Conservation (phyloP, 2,797 vertebrate genomes). For the Buphagus erythrorhynchus region DNA sequence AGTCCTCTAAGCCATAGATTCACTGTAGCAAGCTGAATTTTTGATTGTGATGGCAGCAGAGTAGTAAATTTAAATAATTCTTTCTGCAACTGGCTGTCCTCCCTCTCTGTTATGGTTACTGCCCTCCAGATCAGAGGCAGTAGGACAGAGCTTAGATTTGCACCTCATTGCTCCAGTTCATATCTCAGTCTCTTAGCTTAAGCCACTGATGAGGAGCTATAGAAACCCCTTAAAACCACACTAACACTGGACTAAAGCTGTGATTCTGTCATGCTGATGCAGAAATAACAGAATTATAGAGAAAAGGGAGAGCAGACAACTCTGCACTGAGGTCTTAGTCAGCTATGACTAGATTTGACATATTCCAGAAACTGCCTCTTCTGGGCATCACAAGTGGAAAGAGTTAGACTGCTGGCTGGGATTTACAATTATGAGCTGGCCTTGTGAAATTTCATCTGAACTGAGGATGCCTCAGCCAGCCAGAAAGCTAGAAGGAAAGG, state of each 20-base stretch:
- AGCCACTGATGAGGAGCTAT: neutral
- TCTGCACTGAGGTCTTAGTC: neutral
- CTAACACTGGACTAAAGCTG: neutral
- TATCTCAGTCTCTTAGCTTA: neutral
- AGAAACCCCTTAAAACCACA: neutral
- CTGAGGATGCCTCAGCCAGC: neutral
- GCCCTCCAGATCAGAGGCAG: neutral
- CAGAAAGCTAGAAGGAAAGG: neutral
- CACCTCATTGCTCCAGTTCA: neutral
- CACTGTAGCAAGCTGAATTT: neutral
- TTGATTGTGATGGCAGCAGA: neutral
- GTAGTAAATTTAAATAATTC: neutral
- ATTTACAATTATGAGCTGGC: neutral
- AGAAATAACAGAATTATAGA: neutral
- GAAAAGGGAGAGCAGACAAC: neutral
- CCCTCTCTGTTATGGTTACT: neutral
- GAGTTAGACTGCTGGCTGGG: constrained; percentile 5
- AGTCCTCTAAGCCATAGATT: neutral
- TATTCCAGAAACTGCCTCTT: neutral
- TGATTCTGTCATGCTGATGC: neutral
- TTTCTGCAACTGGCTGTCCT: neutral
- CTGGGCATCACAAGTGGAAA: constrained; percentile 1
- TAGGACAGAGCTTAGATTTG: neutral
- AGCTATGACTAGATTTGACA: neutral
- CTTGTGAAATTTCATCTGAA: neutral